phyloP scores from a whole-genome alignment of 2,888 invertebrate genomes.

The Augochlorella aurata region DNA sequence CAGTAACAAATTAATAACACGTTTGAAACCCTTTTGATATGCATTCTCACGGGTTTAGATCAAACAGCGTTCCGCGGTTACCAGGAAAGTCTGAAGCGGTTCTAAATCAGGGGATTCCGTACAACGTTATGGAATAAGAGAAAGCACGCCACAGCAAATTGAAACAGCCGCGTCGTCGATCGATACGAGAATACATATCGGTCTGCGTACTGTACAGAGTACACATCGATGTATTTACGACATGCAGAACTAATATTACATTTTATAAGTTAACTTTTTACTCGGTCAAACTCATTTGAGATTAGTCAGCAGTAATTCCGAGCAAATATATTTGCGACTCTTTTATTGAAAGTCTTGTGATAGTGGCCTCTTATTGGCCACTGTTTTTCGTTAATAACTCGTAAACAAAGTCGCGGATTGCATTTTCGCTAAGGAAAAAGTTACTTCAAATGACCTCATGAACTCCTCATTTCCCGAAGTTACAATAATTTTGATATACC shows the following conservation, averaged over 20 bases:
- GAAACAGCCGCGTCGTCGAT: conserved; percentile 18
- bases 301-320: too few relatives aligned
- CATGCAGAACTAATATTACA: conserved; percentile 5
- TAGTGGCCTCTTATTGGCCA: too few relatives aligned
- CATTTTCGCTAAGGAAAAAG: too few relatives aligned
- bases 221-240: conserved; percentile 17
- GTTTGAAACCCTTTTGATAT: background rate
- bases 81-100: background rate
- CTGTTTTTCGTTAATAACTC: too few relatives aligned
- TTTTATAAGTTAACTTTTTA: background rate
- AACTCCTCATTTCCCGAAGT: too few relatives aligned
- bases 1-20: background rate
- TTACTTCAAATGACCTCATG: too few relatives aligned
- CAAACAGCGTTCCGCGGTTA: conserved; percentile 7
- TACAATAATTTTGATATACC: too few relatives aligned
- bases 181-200: conserved; percentile 37
- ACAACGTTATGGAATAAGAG: conserved; percentile 7
- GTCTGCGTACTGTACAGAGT: conserved; percentile 12
- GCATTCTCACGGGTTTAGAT: conserved; percentile 4
- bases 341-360: too few relatives aligned
- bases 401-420: too few relatives aligned
- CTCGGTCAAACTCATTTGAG: background rate
- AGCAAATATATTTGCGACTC: too few relatives aligned
- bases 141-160: conserved; percentile 27
- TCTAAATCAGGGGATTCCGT: conserved; percentile 26